A percentile compares a stretch with the other conserved stretches of the same genome.
These are phyloP conservation scores for Epinephelus cyanopodus DNA, from an alignment of 2,113 vertebrate genomes.

Conservation along the genomic window DNA sequence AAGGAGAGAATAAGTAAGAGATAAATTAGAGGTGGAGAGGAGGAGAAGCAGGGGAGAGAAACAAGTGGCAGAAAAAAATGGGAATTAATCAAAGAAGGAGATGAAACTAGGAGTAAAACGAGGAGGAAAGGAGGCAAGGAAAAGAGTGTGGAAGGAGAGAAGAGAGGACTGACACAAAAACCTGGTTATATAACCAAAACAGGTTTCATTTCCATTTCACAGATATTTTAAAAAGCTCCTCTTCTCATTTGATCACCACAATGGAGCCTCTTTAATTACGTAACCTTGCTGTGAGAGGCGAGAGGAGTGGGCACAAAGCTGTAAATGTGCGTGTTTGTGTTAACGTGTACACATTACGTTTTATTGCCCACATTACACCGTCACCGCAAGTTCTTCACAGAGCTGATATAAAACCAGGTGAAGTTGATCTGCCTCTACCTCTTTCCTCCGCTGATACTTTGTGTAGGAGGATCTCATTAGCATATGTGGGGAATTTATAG, in stretches of 20 bases:
- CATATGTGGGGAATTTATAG: conserved; percentile 38
- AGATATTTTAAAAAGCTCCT: conserved; percentile 33
- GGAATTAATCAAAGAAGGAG: not conserved
- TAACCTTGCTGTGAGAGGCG: conserved; percentile 44
- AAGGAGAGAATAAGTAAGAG: conserved; percentile 14
- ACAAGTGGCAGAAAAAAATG: not conserved
- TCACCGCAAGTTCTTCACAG: conserved; percentile 25
- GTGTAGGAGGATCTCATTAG: conserved; percentile 36
- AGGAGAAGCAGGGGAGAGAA: not conserved
- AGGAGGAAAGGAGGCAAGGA: not conserved
- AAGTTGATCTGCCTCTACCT: conserved; percentile 17
- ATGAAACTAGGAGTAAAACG: not conserved
- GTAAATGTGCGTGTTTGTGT: conserved; percentile 31
- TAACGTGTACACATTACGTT: conserved; percentile 41
- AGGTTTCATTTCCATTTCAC: conserved; percentile 49
- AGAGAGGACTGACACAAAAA: not conserved
- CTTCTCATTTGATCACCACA: conserved; percentile 30
- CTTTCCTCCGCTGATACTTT: not conserved
- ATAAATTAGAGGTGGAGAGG: conserved; percentile 21
- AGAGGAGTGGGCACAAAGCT: conserved; percentile 2
- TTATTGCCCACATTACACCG: conserved; percentile 36
- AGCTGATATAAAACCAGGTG: conserved; percentile 17
- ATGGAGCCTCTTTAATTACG: conserved; percentile 55
- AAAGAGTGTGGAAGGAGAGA: not conserved
- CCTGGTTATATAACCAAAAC: conserved; percentile 29